phyloP scores from a whole-genome alignment of 2,888 invertebrate genomes.

The Sinohyriopsis cumingii region DNA sequence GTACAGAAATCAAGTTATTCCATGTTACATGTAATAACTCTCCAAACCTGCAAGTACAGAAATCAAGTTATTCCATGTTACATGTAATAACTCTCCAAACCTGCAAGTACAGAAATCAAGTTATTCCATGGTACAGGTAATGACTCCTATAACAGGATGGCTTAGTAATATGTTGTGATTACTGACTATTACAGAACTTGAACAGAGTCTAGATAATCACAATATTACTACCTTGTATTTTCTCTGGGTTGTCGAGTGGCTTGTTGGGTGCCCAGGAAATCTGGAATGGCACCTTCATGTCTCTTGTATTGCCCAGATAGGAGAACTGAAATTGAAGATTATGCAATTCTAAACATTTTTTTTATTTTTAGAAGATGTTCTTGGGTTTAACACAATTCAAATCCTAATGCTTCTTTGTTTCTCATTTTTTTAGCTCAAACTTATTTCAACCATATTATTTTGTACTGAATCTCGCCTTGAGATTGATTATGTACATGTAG shows the following conservation, averaged over 20 bases:
- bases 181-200: no score
- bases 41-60: background rate
- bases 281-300: conserved; percentile 61
- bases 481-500: no score
- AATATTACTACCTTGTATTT: conserved; percentile 85
- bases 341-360: background rate
- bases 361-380: background rate
- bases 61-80: no score
- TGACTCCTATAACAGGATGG: background rate
- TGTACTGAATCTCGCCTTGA: no score
- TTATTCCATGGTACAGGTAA: background rate
- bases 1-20: background rate
- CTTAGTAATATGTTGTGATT: no score
- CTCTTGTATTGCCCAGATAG: conserved; percentile 49
- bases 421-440: no score
- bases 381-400: background rate
- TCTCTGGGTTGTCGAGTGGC: conserved; percentile 95
- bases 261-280: conserved; percentile 77
- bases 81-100: no score
- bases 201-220: no score
- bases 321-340: conserved; percentile 51
- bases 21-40: background rate
- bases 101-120: no score
- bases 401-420: no score
- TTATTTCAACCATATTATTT: no score